Conservation (phyloP, 2,888 invertebrate species). For the Cetonia aurata region DNA sequence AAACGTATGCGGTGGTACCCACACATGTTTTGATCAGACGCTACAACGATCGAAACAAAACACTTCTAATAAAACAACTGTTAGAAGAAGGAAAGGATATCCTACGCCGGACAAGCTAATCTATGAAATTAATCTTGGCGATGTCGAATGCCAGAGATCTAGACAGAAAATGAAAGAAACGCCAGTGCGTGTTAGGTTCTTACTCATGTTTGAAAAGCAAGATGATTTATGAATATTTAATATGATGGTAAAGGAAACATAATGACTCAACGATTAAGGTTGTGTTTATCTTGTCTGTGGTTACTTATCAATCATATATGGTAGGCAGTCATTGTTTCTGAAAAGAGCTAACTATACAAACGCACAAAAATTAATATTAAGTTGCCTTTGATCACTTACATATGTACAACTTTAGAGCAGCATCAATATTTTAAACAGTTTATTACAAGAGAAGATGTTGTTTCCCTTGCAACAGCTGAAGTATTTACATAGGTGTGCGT, state of each 20-base stretch:
- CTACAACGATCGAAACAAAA: slow-evolving; percentile 31
- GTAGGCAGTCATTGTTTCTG: no score
- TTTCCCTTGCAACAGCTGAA: no score
- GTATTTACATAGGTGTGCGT: no score
- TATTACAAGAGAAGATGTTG: no score
- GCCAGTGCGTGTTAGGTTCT: slow-evolving; percentile 11
- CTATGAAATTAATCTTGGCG: slow-evolving; percentile 21
- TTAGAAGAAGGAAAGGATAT: slow-evolving; percentile 6
- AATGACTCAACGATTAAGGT: background rate
- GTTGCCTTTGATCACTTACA: no score
- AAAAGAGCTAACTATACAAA: no score
- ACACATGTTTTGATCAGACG: slow-evolving; percentile 42
- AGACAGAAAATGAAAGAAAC: slow-evolving; percentile 1
- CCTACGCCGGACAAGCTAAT: slow-evolving; percentile 20
- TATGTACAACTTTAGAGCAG: no score
- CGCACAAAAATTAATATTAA: no score
- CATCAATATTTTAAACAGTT: no score
- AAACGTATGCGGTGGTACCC: slow-evolving; percentile 41
- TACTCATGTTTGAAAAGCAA: background rate
- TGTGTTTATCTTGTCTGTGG: background rate
- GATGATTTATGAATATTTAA: no score
- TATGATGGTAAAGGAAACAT: no score
- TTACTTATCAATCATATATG: no score
- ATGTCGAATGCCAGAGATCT: slow-evolving; percentile 4
- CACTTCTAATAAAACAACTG: slow-evolving; percentile 24